These are phyloP conservation scores for Myripristis jacobus DNA, from an alignment of 2,797 vertebrate genomes.

Conservation along the genomic window DNA sequence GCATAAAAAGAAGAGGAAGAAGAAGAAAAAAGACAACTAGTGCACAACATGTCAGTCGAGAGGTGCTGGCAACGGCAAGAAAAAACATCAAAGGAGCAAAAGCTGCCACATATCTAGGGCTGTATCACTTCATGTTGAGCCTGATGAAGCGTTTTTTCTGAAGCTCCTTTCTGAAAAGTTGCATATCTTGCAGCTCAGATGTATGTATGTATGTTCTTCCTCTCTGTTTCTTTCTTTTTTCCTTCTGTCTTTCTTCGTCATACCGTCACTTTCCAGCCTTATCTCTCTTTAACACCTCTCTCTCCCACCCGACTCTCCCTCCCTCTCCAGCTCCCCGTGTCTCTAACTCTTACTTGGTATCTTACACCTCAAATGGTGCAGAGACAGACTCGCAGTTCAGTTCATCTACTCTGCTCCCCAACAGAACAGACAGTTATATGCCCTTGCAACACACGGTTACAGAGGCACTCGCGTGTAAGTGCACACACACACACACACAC, in stretches of 20 bases:
- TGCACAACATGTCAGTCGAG: too few species aligned
- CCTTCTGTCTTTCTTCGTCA: neutral
- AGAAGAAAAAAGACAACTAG: too few species aligned
- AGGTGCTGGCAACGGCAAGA: too few species aligned
- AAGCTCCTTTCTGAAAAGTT: too few species aligned
- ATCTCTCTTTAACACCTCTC: slow-evolving; percentile 49
- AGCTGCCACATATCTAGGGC: too few species aligned
- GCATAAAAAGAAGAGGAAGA: too few species aligned
- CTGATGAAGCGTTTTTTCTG: too few species aligned
- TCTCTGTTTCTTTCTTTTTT: neutral
- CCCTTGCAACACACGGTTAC: slow-evolving; percentile 38
- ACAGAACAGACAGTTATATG: slow-evolving; percentile 55
- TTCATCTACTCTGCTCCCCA: slow-evolving; percentile 51
- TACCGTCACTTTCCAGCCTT: slow-evolving; percentile 33
- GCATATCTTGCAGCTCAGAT: neutral
- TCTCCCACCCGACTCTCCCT: slow-evolving; percentile 14
- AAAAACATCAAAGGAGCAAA: too few species aligned
- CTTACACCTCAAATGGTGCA: slow-evolving; percentile 72
- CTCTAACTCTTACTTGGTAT: slow-evolving; percentile 56
- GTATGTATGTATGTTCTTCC: too few species aligned
- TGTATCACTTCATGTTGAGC: too few species aligned
- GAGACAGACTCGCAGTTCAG: slow-evolving; percentile 63
- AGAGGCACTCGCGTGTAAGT: slow-evolving; percentile 41
- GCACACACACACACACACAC: slow-evolving; percentile 10
- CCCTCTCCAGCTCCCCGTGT: slow-evolving; percentile 34